Conservation (phyloP, 92 coral and sea anemone species). For the Palythoa caribaeorum region DNA sequence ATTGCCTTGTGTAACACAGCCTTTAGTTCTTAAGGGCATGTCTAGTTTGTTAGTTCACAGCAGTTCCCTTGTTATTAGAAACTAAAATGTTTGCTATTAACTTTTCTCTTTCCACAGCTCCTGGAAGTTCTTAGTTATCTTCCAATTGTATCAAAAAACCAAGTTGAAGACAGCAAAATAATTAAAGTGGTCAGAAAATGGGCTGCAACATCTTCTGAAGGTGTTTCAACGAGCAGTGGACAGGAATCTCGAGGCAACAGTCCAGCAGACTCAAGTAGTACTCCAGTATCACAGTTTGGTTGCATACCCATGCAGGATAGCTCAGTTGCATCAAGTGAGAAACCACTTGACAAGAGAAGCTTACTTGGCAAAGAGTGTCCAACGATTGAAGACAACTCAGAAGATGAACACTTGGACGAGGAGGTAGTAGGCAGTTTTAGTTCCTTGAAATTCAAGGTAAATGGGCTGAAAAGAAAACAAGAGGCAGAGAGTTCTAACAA, state of each 20-base stretch:
- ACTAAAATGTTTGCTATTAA: neutral
- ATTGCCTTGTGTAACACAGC: too few species aligned
- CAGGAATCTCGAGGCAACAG: constrained; percentile 77
- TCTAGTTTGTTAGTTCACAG: too few species aligned
- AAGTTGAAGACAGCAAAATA: constrained; percentile 93
- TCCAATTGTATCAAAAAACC: constrained; percentile 91
- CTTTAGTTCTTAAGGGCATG: too few species aligned
- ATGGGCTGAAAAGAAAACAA: constrained; percentile 38
- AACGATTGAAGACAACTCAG: constrained; percentile 66
- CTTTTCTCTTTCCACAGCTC: constrained; percentile 58
- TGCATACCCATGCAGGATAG: constrained; percentile 57
- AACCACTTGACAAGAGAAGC: neutral
- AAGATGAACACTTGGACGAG: constrained; percentile 70
- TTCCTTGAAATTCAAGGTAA: constrained; percentile 32
- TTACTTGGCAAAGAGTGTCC: constrained; percentile 48
- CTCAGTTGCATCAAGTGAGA: constrained; percentile 41
- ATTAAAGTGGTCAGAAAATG: constrained; percentile 89
- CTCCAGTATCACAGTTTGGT: constrained; percentile 69
- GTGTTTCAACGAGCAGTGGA: constrained; percentile 84
- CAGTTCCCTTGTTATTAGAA: too few species aligned
- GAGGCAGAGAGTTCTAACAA: constrained; percentile 65
- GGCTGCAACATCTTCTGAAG: constrained; percentile 77
- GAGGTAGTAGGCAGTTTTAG: constrained; percentile 68
- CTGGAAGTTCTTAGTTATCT: constrained; percentile 82
- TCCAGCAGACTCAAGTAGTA: constrained; percentile 77